Evolutionary conservation across 2,888 invertebrate genomes (phyloP).

Genomic region (Dasysyrphus albostriatus): DNA sequence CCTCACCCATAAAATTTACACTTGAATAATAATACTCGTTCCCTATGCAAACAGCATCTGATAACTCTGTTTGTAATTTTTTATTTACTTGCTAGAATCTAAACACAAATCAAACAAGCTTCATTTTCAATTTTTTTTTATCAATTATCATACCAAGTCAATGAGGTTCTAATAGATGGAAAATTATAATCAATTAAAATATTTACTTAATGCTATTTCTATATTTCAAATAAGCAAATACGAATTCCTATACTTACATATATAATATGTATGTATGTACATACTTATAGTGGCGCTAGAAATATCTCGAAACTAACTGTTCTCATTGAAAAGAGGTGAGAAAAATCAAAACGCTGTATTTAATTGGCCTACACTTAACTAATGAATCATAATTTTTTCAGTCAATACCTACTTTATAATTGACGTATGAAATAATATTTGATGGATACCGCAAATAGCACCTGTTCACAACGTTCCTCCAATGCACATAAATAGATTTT

Average conservation of each 20-base stretch:
- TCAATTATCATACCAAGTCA: slow-evolving; percentile 34
- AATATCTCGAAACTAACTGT: neutral
- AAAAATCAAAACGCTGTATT: slow-evolving; percentile 18
- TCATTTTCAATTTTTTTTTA: neutral
- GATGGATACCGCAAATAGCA: neutral
- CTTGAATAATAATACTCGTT: too few relatives aligned
- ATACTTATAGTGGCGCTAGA: neutral
- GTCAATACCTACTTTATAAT: too few relatives aligned
- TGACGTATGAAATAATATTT: neutral
- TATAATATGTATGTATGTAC: too few relatives aligned
- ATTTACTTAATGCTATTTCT: neutral
- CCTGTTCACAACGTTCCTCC: neutral
- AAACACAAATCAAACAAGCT: neutral
- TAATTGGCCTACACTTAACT: neutral
- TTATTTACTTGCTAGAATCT: neutral
- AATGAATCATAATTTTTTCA: neutral
- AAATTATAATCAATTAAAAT: slow-evolving; percentile 29
- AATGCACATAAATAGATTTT: too few relatives aligned
- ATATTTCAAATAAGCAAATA: neutral
- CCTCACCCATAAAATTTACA: too few relatives aligned
- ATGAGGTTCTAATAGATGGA: slow-evolving; percentile 43
- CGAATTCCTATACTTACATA: neutral
- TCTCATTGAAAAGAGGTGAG: slow-evolving; percentile 5
- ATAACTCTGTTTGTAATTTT: neutral
- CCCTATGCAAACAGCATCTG: neutral